These are phyloP conservation scores for Crocodylus rhombifer DNA, from an alignment of 2,797 vertebrate genomes.

Conservation along the genomic window DNA sequence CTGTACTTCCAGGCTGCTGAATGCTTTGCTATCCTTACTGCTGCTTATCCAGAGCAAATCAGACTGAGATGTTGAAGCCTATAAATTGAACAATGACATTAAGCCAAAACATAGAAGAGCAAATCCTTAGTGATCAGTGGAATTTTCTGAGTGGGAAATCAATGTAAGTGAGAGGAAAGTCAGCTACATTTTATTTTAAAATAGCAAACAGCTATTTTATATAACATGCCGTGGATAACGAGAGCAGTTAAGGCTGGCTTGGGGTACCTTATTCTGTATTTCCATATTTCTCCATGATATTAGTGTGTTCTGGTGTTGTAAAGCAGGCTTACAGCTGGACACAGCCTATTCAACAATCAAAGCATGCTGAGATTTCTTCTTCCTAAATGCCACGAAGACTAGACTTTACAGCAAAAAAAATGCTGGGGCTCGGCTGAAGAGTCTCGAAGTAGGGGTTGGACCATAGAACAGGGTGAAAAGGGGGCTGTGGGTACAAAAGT, in stretches of 20 bases:
- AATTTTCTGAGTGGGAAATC: background rate
- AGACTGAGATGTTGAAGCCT: background rate
- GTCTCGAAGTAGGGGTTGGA: background rate
- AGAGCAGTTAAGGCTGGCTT: background rate
- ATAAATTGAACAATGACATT: background rate
- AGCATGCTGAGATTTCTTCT: background rate
- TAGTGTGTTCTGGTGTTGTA: no score
- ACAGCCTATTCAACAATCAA: background rate
- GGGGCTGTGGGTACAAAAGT: no score
- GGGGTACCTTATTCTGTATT: background rate
- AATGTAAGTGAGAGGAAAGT: background rate
- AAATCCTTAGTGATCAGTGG: background rate
- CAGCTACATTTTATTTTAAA: background rate
- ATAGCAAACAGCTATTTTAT: background rate
- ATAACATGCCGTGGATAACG: no score
- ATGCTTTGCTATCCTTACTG: background rate
- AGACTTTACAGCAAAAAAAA: background rate
- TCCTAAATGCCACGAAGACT: background rate
- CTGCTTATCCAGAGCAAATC: background rate
- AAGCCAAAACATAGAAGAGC: background rate
- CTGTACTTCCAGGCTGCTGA: background rate
- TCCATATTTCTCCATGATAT: accelerated
- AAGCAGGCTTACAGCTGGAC: background rate
- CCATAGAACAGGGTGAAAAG: background rate
- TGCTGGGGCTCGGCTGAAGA: background rate